These are phyloP conservation scores for Drosophila hydei DNA, from an alignment of 1,140 invertebrate genomes.

Conservation along the genomic window DNA sequence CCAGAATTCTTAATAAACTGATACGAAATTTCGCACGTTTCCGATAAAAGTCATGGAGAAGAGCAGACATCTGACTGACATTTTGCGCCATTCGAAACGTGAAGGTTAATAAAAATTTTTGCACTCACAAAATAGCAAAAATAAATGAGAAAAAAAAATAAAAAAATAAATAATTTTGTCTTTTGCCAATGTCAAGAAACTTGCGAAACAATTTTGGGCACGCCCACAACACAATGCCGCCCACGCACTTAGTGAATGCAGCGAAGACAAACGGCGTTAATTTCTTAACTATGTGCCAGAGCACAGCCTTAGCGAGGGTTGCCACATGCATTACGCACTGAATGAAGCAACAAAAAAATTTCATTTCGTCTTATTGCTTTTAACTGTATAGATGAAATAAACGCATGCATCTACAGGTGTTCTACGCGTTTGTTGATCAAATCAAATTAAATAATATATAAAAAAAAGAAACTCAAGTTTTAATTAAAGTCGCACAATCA, in stretches of 20 bases:
- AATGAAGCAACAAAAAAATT: background rate
- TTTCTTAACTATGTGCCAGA: conserved; percentile 58
- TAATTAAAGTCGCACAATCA: too few species aligned
- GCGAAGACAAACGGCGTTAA: conserved; percentile 61
- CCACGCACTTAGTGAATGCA: conserved; percentile 26
- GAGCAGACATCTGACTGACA: background rate
- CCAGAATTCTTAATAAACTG: conserved; percentile 44
- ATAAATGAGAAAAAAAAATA: conserved; percentile 4
- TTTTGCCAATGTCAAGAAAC: conserved; percentile 19
- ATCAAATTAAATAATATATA: too few species aligned
- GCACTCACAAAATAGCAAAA: conserved; percentile 4
- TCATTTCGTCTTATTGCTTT: background rate
- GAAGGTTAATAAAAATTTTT: conserved; percentile 28
- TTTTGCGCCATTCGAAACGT: background rate
- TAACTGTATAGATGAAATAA: too few species aligned
- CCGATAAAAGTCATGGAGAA: conserved; percentile 6
- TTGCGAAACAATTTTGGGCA: conserved; percentile 23
- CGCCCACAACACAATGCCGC: background rate
- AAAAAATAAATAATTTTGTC: background rate
- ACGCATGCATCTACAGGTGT: too few species aligned
- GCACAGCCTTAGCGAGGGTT: conserved; percentile 9
- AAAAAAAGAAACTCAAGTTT: background rate
- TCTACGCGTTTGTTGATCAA: too few species aligned
- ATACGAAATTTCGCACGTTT: conserved; percentile 26
- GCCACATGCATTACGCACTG: background rate